Percentiles rank a stretch among this genome's conserved stretches.
These are phyloP conservation scores for Nemapogon koenigi DNA, from an alignment of 2,888 invertebrate species.

Conservation along the genomic window DNA sequence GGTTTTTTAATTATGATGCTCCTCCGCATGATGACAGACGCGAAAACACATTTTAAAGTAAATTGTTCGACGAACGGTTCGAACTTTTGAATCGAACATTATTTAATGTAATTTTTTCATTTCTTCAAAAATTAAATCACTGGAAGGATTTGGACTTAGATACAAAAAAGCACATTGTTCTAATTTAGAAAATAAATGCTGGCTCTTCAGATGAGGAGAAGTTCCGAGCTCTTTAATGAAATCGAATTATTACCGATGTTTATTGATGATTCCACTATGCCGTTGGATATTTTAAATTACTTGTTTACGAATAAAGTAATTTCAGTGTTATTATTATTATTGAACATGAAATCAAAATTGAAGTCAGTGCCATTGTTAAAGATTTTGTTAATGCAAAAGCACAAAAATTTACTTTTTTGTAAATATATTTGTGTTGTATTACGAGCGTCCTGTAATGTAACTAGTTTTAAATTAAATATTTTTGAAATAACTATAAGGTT, in stretches of 20 bases:
- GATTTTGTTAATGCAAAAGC: conserved; percentile 8
- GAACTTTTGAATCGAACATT: conserved; percentile 3
- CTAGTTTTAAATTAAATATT: not conserved
- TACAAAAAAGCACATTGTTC: conserved; percentile 9
- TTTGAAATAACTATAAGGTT: not conserved
- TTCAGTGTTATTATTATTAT: not conserved
- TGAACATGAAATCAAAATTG: conserved; percentile 10
- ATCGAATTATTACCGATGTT: conserved; percentile 5
- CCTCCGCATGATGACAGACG: conserved; percentile 8
- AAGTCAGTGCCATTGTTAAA: conserved; percentile 7
- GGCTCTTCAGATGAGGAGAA: conserved; percentile 4
- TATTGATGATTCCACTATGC: conserved; percentile 9
- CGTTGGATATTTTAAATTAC: conserved; percentile 11
- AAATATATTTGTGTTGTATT: not conserved
- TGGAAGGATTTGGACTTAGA: conserved; percentile 5
- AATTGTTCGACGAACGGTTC: conserved; percentile 8
- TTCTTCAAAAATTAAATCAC: conserved; percentile 6
- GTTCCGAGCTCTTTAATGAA: not conserved
- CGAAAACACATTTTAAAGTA: conserved; percentile 7
- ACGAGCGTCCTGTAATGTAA: conserved; percentile 2
- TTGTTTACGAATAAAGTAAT: not conserved
- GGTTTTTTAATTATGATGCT: conserved; percentile 10
- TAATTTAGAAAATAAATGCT: conserved; percentile 6
- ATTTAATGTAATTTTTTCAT: conserved; percentile 2
- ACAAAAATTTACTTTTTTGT: not conserved